Base-by-base conservation (phyloP, 2,797 vertebrate species). In the Borostomias antarcticus region DNA sequence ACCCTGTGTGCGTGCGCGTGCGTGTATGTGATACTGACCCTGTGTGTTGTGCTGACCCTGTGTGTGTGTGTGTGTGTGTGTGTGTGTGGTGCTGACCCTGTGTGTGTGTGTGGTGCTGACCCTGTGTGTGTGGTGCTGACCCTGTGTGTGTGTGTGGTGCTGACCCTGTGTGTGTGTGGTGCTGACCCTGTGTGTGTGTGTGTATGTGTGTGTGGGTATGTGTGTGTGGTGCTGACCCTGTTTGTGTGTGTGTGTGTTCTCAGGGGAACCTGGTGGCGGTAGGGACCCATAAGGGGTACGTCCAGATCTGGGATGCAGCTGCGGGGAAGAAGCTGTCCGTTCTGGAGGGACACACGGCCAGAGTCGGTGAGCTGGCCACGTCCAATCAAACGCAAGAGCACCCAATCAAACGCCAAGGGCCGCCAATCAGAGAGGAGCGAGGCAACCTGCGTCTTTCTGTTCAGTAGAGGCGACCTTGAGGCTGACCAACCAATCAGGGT, bases 291-390 rank as follows among this genome's bases (percentile, higher is more conserved):
- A 94, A 94, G 73, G 93, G 93, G 67, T 93, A 93, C 29, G 93
- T 94, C 52, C 93, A 94, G 82, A 99, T 99, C 73, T 99, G 98
- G 97, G 98, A 99, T 37, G 96, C 98, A 0, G 96, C 96, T 0
- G 98, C 98, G 0, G 96, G 96, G 26, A 99, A 99, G 84, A 99
- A 99, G 70, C 91, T 99, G 26, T 97, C 95, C 1, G 93, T 95
- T 58, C 76, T 99, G 11, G 98, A 99, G 66, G 98, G 98, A 13
- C 57, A 58, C 57, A 98, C 98, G 0, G 98, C 98, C 1, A 91
- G 98, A 84, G 98, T 99, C 0, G 98, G 98, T 99, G 90, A 95
- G 96, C n/a, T n/a, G n/a, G n/a, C n/a, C n/a, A n/a, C n/a, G n/a
- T n/a, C n/a, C n/a, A n/a, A n/a, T n/a, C n/a, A n/a, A n/a, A n/a